Base-by-base conservation (phyloP, 2,797 vertebrate species). In the Cossypha polioptera region DNA sequence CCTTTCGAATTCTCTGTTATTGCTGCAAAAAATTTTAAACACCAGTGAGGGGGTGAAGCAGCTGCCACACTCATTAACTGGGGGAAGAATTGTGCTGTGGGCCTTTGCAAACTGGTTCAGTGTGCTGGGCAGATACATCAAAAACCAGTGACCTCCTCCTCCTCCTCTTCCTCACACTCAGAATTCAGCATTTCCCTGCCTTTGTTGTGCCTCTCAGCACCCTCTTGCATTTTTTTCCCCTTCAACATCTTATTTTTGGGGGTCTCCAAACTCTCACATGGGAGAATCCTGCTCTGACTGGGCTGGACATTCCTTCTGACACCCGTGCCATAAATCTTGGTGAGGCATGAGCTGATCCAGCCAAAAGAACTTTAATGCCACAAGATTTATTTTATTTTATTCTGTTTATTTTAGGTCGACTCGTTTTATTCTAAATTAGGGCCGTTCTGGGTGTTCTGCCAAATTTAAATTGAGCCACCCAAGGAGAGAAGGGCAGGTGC, bases 1-100 rank as follows among this genome's bases (percentile, higher is more conserved):
- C 94, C 95, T 93, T 95, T 95, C 90, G 54, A 95, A 97, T 95
- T 95, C 92, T 80, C 91, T 38, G 86, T 58, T 95, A 88, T 77
- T 94, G 92, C 95, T 93, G 91, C 88, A 94, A 95, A 96, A 96
- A 96, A 83, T 86, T 91, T 95, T 83, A 88, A 86, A 65, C 77
- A 15, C 86, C 78, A 4, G 79, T 45, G 43, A 67, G 85, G 83
- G 77, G 85, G 65, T 71, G 93, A 88, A 76, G 40, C 14, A 47
- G 84, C 91, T 91, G 93, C 94, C 91, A 71, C 18, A 4, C 77
- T 95, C 93, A 78, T 95, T 95, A 90, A 86, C 69, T 28, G 51
- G 1, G n/a, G 55, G 48, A 22, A 53, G 86, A 68, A 95, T 62
- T 50, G 80, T 42, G 82, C 62, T 66, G 90, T 19, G 84, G 67